Conservation (phyloP, 2,113 vertebrate species). For the Saccopteryx leptura region DNA sequence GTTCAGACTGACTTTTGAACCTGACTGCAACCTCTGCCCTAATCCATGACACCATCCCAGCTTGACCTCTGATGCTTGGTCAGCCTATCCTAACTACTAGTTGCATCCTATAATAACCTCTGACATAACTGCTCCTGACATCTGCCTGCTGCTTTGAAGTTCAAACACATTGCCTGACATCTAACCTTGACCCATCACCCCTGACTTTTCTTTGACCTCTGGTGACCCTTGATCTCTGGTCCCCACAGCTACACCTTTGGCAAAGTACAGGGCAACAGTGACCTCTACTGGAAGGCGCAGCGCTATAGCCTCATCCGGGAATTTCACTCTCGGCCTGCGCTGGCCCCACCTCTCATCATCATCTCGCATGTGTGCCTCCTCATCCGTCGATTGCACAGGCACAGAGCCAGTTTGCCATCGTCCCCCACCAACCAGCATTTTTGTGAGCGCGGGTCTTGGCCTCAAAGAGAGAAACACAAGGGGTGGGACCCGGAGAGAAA, state of each 20-base stretch:
- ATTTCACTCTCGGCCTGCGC: slow-evolving; percentile 92
- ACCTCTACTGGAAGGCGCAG: slow-evolving; percentile 95
- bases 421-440: slow-evolving; percentile 81
- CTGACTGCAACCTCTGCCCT: neutral
- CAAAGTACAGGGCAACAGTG: slow-evolving; percentile 93
- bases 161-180: neutral
- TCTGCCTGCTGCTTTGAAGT: neutral
- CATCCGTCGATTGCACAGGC: slow-evolving; percentile 82
- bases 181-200: neutral
- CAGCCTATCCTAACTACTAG: neutral
- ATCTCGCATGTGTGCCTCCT: slow-evolving; percentile 92
- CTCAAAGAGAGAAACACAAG: neutral
- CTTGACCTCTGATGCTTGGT: neutral
- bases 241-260: slow-evolving; percentile 92
- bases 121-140: neutral
- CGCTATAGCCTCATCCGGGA: slow-evolving; percentile 94
- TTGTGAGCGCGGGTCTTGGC: slow-evolving; percentile 62
- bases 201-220: neutral
- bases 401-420: slow-evolving; percentile 78
- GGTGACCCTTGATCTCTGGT: neutral
- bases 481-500: neutral
- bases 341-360: slow-evolving; percentile 94
- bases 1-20: slow-evolving; percentile 23
- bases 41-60: neutral
- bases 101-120: neutral